These are phyloP conservation scores for Phalanger gymnotis DNA, from an alignment of 2,797 vertebrate species.

Conservation along the genomic window DNA sequence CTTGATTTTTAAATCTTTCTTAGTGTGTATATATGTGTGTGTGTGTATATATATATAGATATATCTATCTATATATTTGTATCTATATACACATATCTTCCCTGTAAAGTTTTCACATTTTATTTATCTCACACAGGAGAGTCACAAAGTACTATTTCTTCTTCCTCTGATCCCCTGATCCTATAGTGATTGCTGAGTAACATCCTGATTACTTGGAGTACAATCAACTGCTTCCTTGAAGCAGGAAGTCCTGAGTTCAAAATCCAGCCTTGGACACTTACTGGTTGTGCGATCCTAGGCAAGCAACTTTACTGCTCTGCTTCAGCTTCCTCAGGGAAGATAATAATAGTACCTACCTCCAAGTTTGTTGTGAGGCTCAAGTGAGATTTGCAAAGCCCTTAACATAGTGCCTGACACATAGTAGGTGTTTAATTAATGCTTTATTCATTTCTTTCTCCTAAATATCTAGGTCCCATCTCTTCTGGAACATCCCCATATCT, in stretches of 20 bases:
- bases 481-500: neutral
- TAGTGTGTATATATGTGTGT: no score
- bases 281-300: neutral
- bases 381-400: neutral
- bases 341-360: neutral
- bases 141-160: neutral
- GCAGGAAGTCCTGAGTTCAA: neutral
- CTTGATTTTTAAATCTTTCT: no score
- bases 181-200: neutral
- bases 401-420: neutral
- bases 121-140: no score
- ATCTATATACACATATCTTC: no score
- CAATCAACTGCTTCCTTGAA: neutral
- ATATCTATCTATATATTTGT: no score
- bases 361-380: neutral
- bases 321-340: neutral
- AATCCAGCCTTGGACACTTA: neutral
- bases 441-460: neutral
- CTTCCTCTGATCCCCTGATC: neutral
- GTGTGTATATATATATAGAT: no score
- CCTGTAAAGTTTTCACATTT: no score
- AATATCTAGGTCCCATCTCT: neutral
- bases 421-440: neutral
- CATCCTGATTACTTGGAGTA: neutral
- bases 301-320: neutral